Evolutionary conservation across 2,113 vertebrate genomes (phyloP), one percentile per base, ranked within the genome.

Genomic region (Stegastes partitus): DNA sequence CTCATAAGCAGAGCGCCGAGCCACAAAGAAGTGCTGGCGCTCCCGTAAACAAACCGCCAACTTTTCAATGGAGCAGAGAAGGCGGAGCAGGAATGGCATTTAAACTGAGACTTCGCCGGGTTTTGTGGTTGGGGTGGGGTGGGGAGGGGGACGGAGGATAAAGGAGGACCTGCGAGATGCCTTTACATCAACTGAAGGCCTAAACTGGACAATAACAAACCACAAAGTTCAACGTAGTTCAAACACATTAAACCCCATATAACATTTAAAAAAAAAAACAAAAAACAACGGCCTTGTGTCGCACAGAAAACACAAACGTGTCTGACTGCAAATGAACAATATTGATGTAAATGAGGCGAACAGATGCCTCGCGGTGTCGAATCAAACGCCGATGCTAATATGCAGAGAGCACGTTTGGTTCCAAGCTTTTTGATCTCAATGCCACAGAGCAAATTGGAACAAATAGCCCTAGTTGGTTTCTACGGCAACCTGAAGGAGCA

Each of bases 11-110:
- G 77, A 58, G 75, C 2, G 58, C 67, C 22, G 79, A 59, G 63
- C 71, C 84, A 92, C 90, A 93, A 90, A 88, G 84, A 68, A 82
- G 76, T 19, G 70, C 79, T 86, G 86, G 72, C 86, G 90, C 77
- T 82, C 94, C 88, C 82, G 81, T 91, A 93, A 93, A 94, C 91
- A 94, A 88, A 86, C 85, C 79, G 65, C 81, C 83, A 89, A 92
- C 85, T 89, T 92, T 79, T 90, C 92, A 93, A 87, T 90, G 82
- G 85, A 68, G 75, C 61, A 2, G 59, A 44, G 85, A 49, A 45
- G 86, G 91, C 64, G 74, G 78, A 66, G 85, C 81, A 11, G 86
- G 79, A 80, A 80, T 42, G 78, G 69, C 61, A 76, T 90, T 86
- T 85, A 89, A 66, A 87, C 63, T 2, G 55, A 56, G 79, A 54